Conservation (phyloP, 2,888 invertebrate genomes). For the Strigamia maritima region DNA sequence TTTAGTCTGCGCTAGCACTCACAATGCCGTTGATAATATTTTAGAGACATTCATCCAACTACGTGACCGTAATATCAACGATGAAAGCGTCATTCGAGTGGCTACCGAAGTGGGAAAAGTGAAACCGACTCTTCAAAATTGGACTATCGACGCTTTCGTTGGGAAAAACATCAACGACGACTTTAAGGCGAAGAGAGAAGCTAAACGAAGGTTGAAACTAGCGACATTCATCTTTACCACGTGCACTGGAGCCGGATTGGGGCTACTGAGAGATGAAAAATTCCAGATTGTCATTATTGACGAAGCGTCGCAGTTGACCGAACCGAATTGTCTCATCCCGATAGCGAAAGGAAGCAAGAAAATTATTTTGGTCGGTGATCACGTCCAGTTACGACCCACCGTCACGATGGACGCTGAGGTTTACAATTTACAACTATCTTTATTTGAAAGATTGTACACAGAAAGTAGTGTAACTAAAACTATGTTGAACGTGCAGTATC, state of each 20-base stretch:
- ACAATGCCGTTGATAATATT: neutral
- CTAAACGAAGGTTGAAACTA: neutral
- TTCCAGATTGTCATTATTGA: conserved; percentile 55
- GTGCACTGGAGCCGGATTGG: conserved; percentile 55
- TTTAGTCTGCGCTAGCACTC: conserved; percentile 51
- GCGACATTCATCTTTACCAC: conserved; percentile 28
- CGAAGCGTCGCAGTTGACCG: conserved; percentile 56
- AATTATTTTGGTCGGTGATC: neutral
- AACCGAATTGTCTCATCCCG: conserved; percentile 57
- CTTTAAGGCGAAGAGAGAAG: neutral
- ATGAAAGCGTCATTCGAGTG: neutral
- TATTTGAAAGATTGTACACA: neutral
- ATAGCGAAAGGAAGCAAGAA: conserved; percentile 53
- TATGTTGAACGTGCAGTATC: neutral
- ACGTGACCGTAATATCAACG: neutral
- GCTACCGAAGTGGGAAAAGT: neutral
- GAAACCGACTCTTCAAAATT: neutral
- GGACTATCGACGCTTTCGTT: neutral
- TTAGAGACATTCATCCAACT: neutral
- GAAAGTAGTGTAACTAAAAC: neutral
- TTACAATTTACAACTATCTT: neutral
- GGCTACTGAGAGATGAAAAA: conserved; percentile 54
- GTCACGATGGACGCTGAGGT: conserved; percentile 52
- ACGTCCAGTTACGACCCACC: neutral
- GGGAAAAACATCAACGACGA: too few relatives aligned